A percentile compares a stretch with the other conserved stretches of the same genome.
Conservation (phyloP, 1,140 invertebrate species). For the Pseudomyrmex concolor region DNA sequence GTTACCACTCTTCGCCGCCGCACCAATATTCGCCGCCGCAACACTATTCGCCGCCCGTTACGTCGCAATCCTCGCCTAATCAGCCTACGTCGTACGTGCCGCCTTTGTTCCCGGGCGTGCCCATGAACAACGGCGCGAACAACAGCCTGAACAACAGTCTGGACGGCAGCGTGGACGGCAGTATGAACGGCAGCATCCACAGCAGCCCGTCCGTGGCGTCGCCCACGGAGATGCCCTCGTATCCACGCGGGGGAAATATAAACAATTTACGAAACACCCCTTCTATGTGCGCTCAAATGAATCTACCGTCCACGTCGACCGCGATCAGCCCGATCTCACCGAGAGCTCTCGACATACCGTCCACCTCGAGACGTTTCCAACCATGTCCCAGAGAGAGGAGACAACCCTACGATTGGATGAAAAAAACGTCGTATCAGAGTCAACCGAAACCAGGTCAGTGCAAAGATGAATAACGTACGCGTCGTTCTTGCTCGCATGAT, state of each 20-base stretch:
- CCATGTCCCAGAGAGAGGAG: slow-evolving; percentile 82
- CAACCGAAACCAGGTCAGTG: slow-evolving; percentile 92
- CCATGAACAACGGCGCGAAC: slow-evolving; percentile 5
- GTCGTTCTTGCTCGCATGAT: neutral
- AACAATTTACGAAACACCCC: too few species aligned
- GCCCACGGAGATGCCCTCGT: too few species aligned
- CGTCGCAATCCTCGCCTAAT: too few species aligned
- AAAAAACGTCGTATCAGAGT: slow-evolving; percentile 92
- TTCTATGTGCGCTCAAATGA: neutral
- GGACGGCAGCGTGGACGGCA: slow-evolving; percentile 3
- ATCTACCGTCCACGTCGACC: neutral
- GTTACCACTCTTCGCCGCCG: neutral
- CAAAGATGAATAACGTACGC: too few species aligned
- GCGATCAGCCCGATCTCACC: neutral
- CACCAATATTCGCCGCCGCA: slow-evolving; percentile 34
- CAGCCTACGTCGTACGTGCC: too few species aligned
- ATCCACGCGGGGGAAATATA: too few species aligned
- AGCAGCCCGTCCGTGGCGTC: neutral
- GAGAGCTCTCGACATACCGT: slow-evolving; percentile 9
- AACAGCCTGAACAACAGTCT: slow-evolving; percentile 4
- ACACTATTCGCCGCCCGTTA: slow-evolving; percentile 6
- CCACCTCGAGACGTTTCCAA: neutral
- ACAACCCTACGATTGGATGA: slow-evolving; percentile 96
- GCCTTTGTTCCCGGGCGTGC: too few species aligned
- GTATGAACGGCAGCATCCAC: neutral